Base-by-base conservation (phyloP, 2,888 invertebrate genomes). In the Coelinius sp. region DNA sequence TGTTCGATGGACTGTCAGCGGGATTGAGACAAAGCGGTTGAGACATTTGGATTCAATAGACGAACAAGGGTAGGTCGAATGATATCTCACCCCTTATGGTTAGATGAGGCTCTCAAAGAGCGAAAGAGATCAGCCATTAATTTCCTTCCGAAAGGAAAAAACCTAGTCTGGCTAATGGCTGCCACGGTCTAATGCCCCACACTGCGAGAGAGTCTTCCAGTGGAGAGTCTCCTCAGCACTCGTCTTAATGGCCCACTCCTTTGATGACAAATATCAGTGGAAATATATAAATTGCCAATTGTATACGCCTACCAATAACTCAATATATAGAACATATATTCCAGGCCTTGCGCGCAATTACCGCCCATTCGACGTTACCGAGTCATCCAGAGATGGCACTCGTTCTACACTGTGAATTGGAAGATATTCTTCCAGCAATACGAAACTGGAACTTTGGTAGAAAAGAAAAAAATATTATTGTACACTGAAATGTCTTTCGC, bases 221-320 rank as follows among this genome's bases (percentile, higher is more conserved):
- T 78, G 77, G 76, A 65, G 75, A 69, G 75, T 75, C 73, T 41
- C 72, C 79, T 73, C 78, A 75, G 77, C 83, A 82, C 83, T 81
- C 82, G 81, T 78, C 86, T 62, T 87, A 87, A 87, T 87, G 86
- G 86, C 14, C 86, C 84, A 85, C 85, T 87, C 35, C 86, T 86
- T 87, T 86, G 86, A 86, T 87, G 87, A 87, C 87, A 87, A 87
- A 87, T 87, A 87, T 87, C 85, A 83, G 85, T 83, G 86, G 83
- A 87, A 87, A 87, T 84, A 85, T 86, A 87, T 87, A 86, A 87
- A 87, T 87, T 86, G 85, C 82, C 81, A 78, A 75, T 20, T 41
- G 25, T 27, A 44, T 49, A 73, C 75, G 74, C 74, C 73, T 74
- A 74, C 71, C 68, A 17, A 77, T 77, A 77, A 77, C 73, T 75